Conservation (phyloP, 2,888 invertebrate species). For the Cephonodes hylas region DNA sequence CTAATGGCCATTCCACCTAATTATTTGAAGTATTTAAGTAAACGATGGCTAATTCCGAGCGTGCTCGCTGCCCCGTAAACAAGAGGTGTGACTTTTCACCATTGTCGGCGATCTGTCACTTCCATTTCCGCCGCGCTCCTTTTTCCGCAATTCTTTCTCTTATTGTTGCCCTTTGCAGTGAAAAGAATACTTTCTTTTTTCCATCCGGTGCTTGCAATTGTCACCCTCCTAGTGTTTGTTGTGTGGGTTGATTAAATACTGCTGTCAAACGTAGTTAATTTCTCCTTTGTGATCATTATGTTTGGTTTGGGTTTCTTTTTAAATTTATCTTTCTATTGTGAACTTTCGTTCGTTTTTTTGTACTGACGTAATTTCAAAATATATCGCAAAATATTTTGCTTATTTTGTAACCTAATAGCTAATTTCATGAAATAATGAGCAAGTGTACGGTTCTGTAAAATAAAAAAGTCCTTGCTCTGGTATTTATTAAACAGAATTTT, state of each 20-base stretch:
- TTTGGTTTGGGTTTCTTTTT: constrained; percentile 18
- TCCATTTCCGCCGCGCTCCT: constrained; percentile 70
- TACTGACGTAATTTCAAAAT: no score
- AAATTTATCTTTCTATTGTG: background rate
- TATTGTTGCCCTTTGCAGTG: constrained; percentile 74
- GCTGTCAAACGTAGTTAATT: constrained; percentile 68
- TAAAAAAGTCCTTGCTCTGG: no score
- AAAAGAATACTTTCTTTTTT: constrained; percentile 72
- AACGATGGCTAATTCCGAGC: constrained; percentile 76
- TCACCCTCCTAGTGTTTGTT: constrained; percentile 76
- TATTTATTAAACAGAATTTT: no score
- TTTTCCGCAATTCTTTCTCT: constrained; percentile 64
- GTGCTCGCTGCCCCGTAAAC: constrained; percentile 70
- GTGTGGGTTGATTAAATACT: constrained; percentile 75
- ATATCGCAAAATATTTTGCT: no score
- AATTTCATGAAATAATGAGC: no score
- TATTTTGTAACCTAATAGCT: no score
- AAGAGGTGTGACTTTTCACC: constrained; percentile 80
- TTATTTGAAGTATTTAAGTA: constrained; percentile 80
- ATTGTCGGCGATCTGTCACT: constrained; percentile 79
- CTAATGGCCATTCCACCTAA: constrained; percentile 72
- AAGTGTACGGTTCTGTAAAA: no score
- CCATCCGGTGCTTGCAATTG: constrained; percentile 71
- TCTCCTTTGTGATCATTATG: constrained; percentile 48
- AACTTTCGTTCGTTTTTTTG: background rate